A percentile compares a stretch with the other conserved stretches of the same genome.
Evolutionary conservation across 2,797 vertebrate species (phyloP).

Genomic region (Gallinago nigripennis): DNA sequence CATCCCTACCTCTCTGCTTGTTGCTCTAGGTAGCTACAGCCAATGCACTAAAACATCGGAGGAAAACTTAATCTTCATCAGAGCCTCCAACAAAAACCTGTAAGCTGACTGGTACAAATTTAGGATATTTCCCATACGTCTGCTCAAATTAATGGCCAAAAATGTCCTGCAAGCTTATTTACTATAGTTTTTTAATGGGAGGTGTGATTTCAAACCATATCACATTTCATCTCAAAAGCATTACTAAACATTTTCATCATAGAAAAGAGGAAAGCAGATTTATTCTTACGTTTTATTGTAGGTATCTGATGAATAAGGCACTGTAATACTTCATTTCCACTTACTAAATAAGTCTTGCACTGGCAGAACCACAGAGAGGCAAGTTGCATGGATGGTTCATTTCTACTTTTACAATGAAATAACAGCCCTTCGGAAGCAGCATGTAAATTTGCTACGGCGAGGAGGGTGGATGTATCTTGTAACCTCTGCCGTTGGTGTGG

Average conservation of each 20-base stretch:
- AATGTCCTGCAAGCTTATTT: background rate
- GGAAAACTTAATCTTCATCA: background rate
- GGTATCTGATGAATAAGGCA: background rate
- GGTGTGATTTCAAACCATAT: background rate
- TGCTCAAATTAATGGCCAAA: background rate
- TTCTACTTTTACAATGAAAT: background rate
- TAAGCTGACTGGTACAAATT: background rate
- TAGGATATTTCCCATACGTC: background rate
- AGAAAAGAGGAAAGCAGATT: background rate
- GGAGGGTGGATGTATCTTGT: background rate
- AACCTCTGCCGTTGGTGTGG: too few species aligned
- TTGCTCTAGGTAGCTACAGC: background rate
- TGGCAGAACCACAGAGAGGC: background rate
- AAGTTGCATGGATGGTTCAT: background rate
- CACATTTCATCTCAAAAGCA: background rate
- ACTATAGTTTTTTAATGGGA: background rate
- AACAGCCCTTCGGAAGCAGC: background rate
- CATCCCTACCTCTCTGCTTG: background rate
- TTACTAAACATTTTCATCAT: background rate
- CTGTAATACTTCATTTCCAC: background rate
- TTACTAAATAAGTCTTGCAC: background rate
- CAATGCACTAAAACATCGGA: background rate
- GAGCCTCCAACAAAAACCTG: constrained; percentile 6
- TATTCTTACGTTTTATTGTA: background rate
- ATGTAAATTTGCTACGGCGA: background rate